Conservation (phyloP, 2,797 vertebrate genomes). For the Enteromius trimaculatus region DNA sequence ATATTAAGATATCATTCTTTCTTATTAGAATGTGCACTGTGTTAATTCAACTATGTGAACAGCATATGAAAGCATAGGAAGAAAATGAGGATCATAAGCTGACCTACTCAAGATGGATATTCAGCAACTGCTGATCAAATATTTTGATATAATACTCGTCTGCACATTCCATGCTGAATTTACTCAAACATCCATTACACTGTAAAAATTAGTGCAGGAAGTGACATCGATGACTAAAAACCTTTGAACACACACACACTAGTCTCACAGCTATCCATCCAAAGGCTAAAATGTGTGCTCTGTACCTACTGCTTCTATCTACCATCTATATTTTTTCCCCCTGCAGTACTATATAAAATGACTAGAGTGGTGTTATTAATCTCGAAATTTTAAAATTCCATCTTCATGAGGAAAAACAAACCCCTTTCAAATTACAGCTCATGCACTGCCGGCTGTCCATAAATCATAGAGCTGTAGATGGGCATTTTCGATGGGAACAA, state of each 20-base stretch:
- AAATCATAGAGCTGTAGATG: conserved; percentile 74
- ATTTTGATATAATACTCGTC: not conserved
- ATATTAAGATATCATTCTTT: not conserved
- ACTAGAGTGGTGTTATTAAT: conserved; percentile 72
- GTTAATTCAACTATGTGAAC: conserved; percentile 5
- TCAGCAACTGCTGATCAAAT: not conserved
- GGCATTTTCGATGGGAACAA: conserved; percentile 60
- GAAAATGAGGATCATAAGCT: conserved; percentile 7
- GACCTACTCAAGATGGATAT: conserved; percentile 6
- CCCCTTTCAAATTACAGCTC: conserved; percentile 76
- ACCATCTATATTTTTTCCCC: not conserved
- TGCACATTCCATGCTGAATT: not conserved
- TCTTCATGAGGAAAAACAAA: conserved; percentile 82
- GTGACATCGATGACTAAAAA: not conserved
- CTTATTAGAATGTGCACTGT: not conserved
- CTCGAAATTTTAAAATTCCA: conserved; percentile 78
- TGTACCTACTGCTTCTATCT: not conserved
- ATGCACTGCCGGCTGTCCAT: conserved; percentile 77
- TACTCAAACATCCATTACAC: not conserved
- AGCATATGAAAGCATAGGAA: conserved; percentile 8
- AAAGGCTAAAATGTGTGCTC: not conserved
- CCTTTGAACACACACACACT: not conserved
- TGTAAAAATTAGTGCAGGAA: not conserved
- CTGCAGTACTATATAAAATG: conserved; percentile 61
- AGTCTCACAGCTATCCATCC: not conserved